Base-by-base conservation (phyloP, 2,113 vertebrate genomes). In the Oncorhynchus tshawytscha region DNA sequence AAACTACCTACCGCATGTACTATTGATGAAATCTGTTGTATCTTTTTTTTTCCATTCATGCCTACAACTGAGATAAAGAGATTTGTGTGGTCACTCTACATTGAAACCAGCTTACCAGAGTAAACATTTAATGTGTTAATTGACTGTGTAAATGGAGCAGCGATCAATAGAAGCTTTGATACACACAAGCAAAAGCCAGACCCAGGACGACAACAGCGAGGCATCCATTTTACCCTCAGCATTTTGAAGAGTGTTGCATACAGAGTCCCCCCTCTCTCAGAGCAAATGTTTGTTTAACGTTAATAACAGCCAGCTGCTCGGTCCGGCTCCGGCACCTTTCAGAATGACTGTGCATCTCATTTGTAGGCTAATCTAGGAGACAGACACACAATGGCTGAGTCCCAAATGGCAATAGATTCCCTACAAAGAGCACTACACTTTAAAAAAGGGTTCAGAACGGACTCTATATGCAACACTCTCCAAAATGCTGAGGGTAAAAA, bases 151-250 rank as follows among this genome's bases (percentile, higher is more conserved):
- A 75, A 86, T 83, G 67, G 82, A 84, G 81, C 75, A 70, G 34
- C 57, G 71, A 83, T 86, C 79, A 82, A 57, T 86, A 68, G 77
- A 76, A 74, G 75, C 49, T 87, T 71, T 82, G 77, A 71, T 81
- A 85, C 64, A 45, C 77, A 76, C 70, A 78, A 79, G 69, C 18
- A 48, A 68, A 70, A 24, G 15, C 65, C 74, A 69, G 76, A 80
- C 73, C 49, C 60, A 79, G 49, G 74, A 68, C 67, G 74, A 77
- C 76, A 73, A 77, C 77, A 51, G 39, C 25, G 76, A 77, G 82
- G 79, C 70, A 84, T 85, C 88, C 89, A 88, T 87, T 78, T 89
- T 81, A 79, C 82, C 71, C 67, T 80, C 70, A 81, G 83, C 75
- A 75, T 65, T 82, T 80, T 79, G 74, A 72, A 71, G 16, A 67